A percentile compares a stretch with the other conserved stretches of the same genome.
phyloP scores from a whole-genome alignment of 2,888 invertebrate species.

The Xestia sexstrigata region DNA sequence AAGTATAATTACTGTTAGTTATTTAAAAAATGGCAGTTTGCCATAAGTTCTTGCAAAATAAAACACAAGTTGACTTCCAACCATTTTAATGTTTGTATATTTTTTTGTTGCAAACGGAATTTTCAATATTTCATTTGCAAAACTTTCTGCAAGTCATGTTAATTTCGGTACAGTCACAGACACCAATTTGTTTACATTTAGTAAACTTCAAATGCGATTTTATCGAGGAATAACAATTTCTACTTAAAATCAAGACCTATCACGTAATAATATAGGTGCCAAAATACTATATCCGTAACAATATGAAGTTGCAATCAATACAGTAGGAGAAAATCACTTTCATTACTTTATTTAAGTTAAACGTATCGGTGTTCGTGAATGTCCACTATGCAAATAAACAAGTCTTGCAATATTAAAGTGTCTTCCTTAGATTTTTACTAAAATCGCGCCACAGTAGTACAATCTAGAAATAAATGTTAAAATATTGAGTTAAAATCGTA shows the following conservation, averaged over 20 bases:
- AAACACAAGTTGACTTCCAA: not conserved
- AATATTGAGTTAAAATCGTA: slow-evolving; percentile 49
- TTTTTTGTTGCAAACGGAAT: not conserved
- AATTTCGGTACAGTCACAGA: not conserved
- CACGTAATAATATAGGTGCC: not conserved
- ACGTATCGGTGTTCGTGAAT: not conserved
- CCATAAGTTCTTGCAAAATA: not conserved
- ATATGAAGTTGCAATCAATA: not conserved
- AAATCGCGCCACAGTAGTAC: slow-evolving; percentile 25
- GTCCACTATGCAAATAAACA: not conserved
- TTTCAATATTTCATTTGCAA: not conserved
- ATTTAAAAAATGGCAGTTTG: not conserved
- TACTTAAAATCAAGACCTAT: not conserved
- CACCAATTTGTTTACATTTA: not conserved
- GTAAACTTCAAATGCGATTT: not conserved
- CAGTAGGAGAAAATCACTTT: not conserved
- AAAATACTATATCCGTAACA: not conserved
- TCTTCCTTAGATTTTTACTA: slow-evolving; percentile 54
- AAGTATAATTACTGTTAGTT: no score
- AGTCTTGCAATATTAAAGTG: slow-evolving; percentile 20
- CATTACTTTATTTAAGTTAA: not conserved
- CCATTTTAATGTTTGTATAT: not conserved
- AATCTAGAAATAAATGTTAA: slow-evolving; percentile 31
- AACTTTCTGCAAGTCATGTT: not conserved
- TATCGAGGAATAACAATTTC: not conserved